phyloP scores from a whole-genome alignment of 2,888 invertebrate species.

The Drosophila phalerata region DNA sequence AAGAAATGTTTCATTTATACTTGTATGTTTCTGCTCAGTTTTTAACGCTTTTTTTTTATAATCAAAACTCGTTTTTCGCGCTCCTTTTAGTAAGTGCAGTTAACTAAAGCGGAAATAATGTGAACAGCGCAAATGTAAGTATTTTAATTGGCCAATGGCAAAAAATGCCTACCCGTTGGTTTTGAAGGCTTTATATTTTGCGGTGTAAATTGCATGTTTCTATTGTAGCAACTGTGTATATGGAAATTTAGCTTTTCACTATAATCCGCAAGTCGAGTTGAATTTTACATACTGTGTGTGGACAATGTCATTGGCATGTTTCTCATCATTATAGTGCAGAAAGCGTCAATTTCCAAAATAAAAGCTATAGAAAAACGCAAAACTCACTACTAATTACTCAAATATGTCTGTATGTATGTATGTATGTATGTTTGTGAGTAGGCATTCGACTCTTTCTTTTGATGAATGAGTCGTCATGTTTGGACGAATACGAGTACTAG shows the following conservation, averaged over 20 bases:
- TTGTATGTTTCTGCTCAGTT: constrained; percentile 7
- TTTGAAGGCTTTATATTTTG: constrained; percentile 28
- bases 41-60: neutral
- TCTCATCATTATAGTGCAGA: constrained; percentile 67
- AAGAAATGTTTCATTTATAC: constrained; percentile 14
- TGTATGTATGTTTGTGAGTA: neutral
- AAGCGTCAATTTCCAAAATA: constrained; percentile 55
- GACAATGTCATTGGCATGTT: constrained; percentile 75
- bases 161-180: constrained; percentile 33
- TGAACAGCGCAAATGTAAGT: constrained; percentile 51
- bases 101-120: constrained; percentile 69
- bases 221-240: constrained; percentile 17
- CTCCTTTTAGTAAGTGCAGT: constrained; percentile 43
- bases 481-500: constrained; percentile 36
- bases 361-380: constrained; percentile 33
- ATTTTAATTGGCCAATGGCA: constrained; percentile 67
- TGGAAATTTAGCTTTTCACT: constrained; percentile 59
- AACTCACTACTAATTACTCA: constrained; percentile 45
- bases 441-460: constrained; percentile 12
- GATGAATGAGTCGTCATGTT: constrained; percentile 58
- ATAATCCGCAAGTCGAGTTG: constrained; percentile 24
- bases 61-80: constrained; percentile 29
- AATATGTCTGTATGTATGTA: neutral
- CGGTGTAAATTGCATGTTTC: constrained; percentile 41
- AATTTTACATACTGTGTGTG: constrained; percentile 14